phyloP scores from a whole-genome alignment of 2,113 vertebrate species.

The Epinephelus fuscoguttatus region DNA sequence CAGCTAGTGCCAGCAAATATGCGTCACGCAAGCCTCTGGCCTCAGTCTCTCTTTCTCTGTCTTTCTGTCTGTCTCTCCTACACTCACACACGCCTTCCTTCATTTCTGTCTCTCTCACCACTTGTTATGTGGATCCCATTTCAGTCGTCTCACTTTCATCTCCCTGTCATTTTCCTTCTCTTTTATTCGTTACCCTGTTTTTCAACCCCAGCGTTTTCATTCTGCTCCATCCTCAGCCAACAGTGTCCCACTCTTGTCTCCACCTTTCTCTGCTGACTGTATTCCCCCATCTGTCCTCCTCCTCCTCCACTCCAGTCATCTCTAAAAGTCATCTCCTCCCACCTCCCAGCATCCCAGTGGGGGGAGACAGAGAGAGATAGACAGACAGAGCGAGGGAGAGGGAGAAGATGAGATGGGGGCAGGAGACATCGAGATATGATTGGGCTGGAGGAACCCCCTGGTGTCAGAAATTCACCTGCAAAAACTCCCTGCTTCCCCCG shows the following conservation, averaged over 20 bases:
- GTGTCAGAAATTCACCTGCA: constrained; percentile 80
- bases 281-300: constrained; percentile 69
- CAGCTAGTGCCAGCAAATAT: constrained; percentile 65
- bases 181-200: constrained; percentile 30
- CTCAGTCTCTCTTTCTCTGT: constrained; percentile 34
- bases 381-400: constrained; percentile 37
- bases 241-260: constrained; percentile 53
- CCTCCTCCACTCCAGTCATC: constrained; percentile 71
- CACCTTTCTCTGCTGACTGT: constrained; percentile 59
- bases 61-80: constrained; percentile 52
- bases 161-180: constrained; percentile 41
- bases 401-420: constrained; percentile 53
- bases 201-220: constrained; percentile 43
- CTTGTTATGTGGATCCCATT: constrained; percentile 53
- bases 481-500: constrained; percentile 70
- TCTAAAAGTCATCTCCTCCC: constrained; percentile 78
- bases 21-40: constrained; percentile 71
- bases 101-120: constrained; percentile 36
- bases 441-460: constrained; percentile 77
- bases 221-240: constrained; percentile 42
- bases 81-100: constrained; percentile 16
- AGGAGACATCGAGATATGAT: constrained; percentile 67
- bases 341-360: constrained; percentile 67
- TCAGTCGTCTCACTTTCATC: constrained; percentile 52
- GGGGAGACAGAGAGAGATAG: constrained; percentile 39